Evolutionary conservation across 30 jellyfish, hydroid and myxozoan genomes (phyloP), one percentile per base, ranked within the genome.

Genomic region (Catostylus mosaicus): DNA sequence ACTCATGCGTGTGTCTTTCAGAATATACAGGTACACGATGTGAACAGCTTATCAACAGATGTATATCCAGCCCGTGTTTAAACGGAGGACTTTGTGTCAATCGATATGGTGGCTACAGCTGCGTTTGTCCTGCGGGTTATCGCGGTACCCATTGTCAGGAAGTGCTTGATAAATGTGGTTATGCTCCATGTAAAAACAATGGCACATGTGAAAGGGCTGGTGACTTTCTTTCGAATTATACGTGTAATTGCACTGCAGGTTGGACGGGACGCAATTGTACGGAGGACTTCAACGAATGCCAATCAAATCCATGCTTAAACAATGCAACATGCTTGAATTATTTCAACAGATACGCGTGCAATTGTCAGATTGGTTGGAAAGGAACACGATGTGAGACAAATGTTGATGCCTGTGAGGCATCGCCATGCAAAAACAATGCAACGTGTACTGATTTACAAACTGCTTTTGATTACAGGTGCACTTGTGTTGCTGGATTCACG

Each of bases 181-280:
- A 69, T 36, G 22, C 30, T 51, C 98, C 98, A 34, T 91, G 98
- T 52, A 74, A 64, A 63, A 84, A 91, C 82, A 85, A 85, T 61
- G 95, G 82, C 1, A 84, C 98, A 0, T 91, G 98, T 75, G 68
- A 63, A 30, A 68, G 96, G 22, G 5, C 80, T 10, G 98, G 96
- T 5, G 86, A 85, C 48, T 74, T 61, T 37, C 86, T 66, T 26
- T 59, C 88, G 7, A 75, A 82, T 33, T 91, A 91, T 45, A 67
- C 88, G n/a, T 91, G 98, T 57, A 43, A 48, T 36, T 91, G 98
- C 73, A 27, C 63, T 5, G 78, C 94, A 23, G 98, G 98, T 14
- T 91, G 96, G 96, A 72, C 90, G 0, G 98, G 98, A 23, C 78
- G 85, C 1, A 91, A 91, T 51, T 91, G 98, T 69, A 73, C 98